Base-by-base conservation (phyloP, 2,113 vertebrate genomes). In the Blennius ocellaris region DNA sequence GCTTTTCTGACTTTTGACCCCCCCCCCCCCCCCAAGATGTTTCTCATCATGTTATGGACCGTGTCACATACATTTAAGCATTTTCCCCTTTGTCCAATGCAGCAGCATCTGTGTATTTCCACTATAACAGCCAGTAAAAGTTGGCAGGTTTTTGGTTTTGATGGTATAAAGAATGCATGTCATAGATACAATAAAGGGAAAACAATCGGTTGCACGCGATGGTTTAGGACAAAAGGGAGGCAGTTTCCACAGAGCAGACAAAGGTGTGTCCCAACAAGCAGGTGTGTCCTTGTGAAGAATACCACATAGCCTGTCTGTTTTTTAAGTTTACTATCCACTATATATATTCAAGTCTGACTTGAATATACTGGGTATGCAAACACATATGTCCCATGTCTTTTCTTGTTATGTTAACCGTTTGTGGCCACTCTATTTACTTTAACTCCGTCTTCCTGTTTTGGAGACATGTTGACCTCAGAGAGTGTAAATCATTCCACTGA, bases 241-340 rank as follows among this genome's bases (percentile, higher is more conserved):
- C 21, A 2, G 21, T 30, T 30, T 30, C 21, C 21, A 30, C 21
- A 30, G 21, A 30, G 21, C 21, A 73, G 71, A 71, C 71, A 43
- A 30, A 80, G 83, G 82, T 67, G 70, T 75, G 83, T 74, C 59
- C 78, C 40, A 17, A 83, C 69, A 54, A 53, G 59, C 81, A 85
- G 78, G 77, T 87, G 75, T 59, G 67, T 41, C 54, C 39, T 54
- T 69, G 47, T 79, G 60, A 85, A 82, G 87, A 61, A 38, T 51
- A 16, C 49, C 47, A 16, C 44, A 67, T 38, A 58, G 5, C 14
- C 45, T 36, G 57, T 71, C 58, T 69, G 41, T 65, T 50, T 12
- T 54, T 58, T 58, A 48, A 66, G 56, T 12, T 50, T 1, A 0
- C 37, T 63, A 37, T 71, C 71, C 57, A 64, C 63, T 70, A 10